These are phyloP conservation scores for Podargus strigoides DNA, from an alignment of 2,797 vertebrate species.

Conservation along the genomic window DNA sequence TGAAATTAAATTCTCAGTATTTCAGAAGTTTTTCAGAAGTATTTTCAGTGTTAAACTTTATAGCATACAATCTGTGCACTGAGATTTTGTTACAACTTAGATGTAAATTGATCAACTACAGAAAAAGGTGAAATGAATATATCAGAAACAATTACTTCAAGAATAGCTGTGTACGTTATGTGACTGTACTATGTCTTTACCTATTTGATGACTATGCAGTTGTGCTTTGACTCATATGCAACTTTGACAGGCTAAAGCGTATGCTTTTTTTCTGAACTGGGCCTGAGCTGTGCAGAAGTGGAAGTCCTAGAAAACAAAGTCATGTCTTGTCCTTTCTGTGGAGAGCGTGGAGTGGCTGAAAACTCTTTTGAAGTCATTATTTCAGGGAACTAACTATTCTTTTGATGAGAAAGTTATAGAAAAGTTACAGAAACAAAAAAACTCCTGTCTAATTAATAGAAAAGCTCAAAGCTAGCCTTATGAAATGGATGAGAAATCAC, in stretches of 20 bases:
- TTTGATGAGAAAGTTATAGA: not conserved
- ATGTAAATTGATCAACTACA: not conserved
- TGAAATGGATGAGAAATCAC: not conserved
- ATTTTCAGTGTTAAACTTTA: not conserved
- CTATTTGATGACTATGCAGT: not conserved
- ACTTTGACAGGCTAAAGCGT: not conserved
- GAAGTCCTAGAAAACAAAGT: not conserved
- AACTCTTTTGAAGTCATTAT: not conserved
- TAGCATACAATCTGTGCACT: not conserved
- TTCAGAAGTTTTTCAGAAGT: not conserved
- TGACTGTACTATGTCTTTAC: not conserved
- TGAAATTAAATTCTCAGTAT: not conserved
- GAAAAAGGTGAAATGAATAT: not conserved
- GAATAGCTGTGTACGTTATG: not conserved
- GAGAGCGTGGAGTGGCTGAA: not conserved
- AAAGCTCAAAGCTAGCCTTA: not conserved
- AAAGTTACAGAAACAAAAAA: not conserved
- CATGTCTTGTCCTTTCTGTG: not conserved
- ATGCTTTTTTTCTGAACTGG: not conserved
- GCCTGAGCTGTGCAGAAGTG: not conserved
- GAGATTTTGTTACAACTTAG: not conserved
- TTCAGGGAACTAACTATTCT: not conserved
- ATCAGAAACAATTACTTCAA: not conserved
- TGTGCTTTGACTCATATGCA: accelerated
- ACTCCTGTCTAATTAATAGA: not conserved